Evolutionary conservation across 1,140 invertebrate species (phyloP).

Genomic region (Drosophila pachea): DNA sequence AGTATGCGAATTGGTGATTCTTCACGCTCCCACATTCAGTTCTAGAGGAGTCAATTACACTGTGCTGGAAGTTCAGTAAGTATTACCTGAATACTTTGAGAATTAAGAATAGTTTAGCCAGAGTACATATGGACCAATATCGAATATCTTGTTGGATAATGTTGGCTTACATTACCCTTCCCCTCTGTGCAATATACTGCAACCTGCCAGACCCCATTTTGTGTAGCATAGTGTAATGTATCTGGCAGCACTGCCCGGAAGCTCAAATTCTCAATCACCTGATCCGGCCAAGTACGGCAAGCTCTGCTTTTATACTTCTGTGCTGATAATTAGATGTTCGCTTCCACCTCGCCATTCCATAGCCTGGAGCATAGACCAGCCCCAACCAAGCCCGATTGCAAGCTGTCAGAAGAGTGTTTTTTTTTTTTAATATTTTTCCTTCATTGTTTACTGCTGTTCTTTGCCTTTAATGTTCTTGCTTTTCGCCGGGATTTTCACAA

Average conservation of each 20-base stretch:
- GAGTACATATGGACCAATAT: no score
- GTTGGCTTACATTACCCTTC: no score
- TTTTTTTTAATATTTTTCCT: neutral
- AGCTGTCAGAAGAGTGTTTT: slow-evolving; percentile 12
- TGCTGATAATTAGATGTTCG: slow-evolving; percentile 48
- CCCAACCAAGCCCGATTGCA: neutral
- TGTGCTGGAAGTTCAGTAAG: slow-evolving; percentile 2
- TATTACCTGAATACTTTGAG: no score
- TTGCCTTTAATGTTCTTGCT: slow-evolving; percentile 4
- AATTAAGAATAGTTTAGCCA: no score
- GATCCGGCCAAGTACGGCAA: slow-evolving; percentile 6
- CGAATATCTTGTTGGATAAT: no score
- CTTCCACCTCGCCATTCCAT: no score
- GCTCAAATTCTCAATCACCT: slow-evolving; percentile 29
- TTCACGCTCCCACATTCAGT: slow-evolving; percentile 63
- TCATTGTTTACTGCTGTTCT: slow-evolving; percentile 9
- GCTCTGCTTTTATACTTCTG: slow-evolving; percentile 37
- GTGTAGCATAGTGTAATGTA: slow-evolving; percentile 13
- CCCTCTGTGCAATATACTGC: neutral
- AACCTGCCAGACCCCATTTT: neutral
- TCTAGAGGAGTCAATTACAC: slow-evolving; percentile 25
- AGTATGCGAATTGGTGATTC: slow-evolving; percentile 61
- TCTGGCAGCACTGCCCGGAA: neutral
- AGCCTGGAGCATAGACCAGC: no score
- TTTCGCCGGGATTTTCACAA: slow-evolving; percentile 17